Conservation (phyloP, 2,113 vertebrate species). For the Gasterosteus aculeatus region DNA sequence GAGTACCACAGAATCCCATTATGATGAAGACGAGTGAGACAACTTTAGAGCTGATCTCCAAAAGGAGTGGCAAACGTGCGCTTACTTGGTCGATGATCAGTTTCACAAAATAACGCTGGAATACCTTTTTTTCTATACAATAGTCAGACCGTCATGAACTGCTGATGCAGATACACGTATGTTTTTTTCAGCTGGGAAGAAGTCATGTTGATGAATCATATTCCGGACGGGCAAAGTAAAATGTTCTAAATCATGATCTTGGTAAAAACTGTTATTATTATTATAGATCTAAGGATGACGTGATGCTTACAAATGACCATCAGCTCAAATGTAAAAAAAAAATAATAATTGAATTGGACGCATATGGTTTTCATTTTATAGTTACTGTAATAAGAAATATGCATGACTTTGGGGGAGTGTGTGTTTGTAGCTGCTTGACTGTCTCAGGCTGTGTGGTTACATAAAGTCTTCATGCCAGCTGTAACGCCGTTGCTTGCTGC, state of each 20-base stretch:
- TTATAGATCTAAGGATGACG: neutral
- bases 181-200: neutral
- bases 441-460: conserved; percentile 61
- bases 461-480: conserved; percentile 66
- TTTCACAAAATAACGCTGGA: neutral
- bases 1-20: neutral
- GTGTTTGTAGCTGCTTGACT: conserved; percentile 39
- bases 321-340: neutral
- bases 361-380: neutral
- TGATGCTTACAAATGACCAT: neutral
- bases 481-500: conserved; percentile 62
- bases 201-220: neutral
- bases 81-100: neutral
- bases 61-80: neutral
- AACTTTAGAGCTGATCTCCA: neutral
- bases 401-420: neutral
- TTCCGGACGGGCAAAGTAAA: neutral
- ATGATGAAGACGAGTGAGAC: neutral
- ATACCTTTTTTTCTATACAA: neutral
- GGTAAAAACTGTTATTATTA: too few species aligned
- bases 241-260: neutral
- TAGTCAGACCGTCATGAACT: neutral
- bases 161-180: neutral
- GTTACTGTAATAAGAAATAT: neutral
- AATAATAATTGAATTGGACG: neutral